Percentiles rank a stretch among this genome's conserved stretches.
phyloP scores from a whole-genome alignment of 1,140 invertebrate genomes.

The Hydropsyche tenuis region DNA sequence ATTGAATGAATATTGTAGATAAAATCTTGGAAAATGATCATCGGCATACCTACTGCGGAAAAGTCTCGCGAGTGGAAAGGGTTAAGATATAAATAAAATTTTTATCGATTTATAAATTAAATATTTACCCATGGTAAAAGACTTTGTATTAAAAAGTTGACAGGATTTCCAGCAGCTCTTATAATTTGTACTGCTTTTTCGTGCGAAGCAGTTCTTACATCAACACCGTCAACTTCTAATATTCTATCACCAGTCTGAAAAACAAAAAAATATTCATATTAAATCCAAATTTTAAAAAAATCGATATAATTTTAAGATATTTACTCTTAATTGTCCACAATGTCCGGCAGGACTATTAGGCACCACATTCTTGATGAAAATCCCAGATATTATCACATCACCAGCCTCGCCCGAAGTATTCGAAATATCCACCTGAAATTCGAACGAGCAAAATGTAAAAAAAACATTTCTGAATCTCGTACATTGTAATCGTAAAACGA shows the following conservation, averaged over 20 bases:
- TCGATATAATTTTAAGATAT: constrained; percentile 17
- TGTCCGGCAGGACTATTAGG: constrained; percentile 93
- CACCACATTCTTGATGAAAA: constrained; percentile 98
- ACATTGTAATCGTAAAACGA: no score
- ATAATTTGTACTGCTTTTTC: constrained; percentile 96
- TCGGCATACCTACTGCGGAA: no score
- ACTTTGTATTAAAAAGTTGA: constrained; percentile 92
- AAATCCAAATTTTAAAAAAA: background rate
- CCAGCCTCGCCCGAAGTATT: constrained; percentile 55
- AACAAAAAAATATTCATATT: constrained; percentile 23
- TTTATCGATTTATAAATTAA: background rate
- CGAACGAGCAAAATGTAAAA: background rate
- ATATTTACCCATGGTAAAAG: constrained; percentile 76
- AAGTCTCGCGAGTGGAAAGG: no score
- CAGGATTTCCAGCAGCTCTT: constrained; percentile 87
- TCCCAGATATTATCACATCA: constrained; percentile 79
- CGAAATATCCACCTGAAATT: constrained; percentile 57
- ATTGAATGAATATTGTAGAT: no score
- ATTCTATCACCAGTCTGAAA: constrained; percentile 84
- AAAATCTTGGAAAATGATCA: no score
- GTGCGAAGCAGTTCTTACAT: constrained; percentile 89
- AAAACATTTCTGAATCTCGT: background rate
- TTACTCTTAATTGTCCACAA: constrained; percentile 85
- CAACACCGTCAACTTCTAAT: constrained; percentile 90
- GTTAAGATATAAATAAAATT: no score